Base-by-base conservation (phyloP, 2,797 vertebrate species). In the Naso thynnoides region DNA sequence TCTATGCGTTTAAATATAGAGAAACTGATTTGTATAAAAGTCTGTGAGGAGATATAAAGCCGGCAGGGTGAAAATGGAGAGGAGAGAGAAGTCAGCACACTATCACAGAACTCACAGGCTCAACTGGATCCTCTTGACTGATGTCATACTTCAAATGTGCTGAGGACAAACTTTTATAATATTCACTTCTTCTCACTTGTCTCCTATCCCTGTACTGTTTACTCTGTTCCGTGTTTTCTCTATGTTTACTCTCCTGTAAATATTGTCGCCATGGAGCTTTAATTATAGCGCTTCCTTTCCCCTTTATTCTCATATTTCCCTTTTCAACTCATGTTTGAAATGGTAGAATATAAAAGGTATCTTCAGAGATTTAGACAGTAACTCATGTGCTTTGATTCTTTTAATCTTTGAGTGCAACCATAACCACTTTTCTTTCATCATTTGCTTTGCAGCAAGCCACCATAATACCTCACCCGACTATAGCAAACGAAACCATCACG, bases 1-100 rank as follows among this genome's bases (percentile, higher is more conserved):
- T 86, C 63, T 64, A 41, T 41, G 65, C 1, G 79, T 78, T 87
- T 92, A 93, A 89, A 90, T 91, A 90, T 92, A 93, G 92, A 85
- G 59, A 77, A 90, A 82, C 79, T 47, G 64, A 72, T 86, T 86
- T 68, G 77, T 88, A 73, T 78, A 68, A 83, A 81, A 86, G 75
- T 83, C 54, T 23, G 54, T 1, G 7, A 57, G 78, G 57, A 68
- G 71, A 88, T 70, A 68, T 63, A 65, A 77, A 85, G 68, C 82
- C 29, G 14, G 24, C 41, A 16, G 47, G 65, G 81, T 82, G 88
- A 74, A 91, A 90, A 82, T n/a, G 68, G 86, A 89, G 70, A 89
- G 48, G 76, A 53, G 73, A 18, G 59, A 62, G 58, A 81, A 41
- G 66, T 85, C 86, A 83, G 76, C 86, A 84, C 69, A 7, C 78